Evolutionary conservation across 2,888 invertebrate genomes (phyloP).

Genomic region (Dicyrtoma fusca): DNA sequence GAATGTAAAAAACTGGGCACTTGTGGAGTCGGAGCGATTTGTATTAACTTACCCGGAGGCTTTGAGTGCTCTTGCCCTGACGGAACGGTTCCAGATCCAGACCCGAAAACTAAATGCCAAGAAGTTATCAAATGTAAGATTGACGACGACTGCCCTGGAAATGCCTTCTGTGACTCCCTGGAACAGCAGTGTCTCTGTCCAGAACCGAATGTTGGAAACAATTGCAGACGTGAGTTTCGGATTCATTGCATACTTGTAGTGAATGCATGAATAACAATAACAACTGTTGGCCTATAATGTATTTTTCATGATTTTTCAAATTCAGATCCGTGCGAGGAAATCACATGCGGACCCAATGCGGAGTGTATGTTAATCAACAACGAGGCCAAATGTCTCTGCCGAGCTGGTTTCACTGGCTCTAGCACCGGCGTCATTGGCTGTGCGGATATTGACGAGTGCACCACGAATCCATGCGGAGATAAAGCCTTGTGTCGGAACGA

Average conservation of each 20-base stretch:
- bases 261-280: no score
- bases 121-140: constrained; percentile 77
- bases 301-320: constrained; percentile 35
- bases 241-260: no score
- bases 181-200: constrained; percentile 82
- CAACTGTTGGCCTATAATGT: background rate
- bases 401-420: constrained; percentile 77
- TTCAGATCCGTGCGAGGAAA: constrained; percentile 88
- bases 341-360: constrained; percentile 82
- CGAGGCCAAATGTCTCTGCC: constrained; percentile 81
- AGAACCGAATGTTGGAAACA: constrained; percentile 87
- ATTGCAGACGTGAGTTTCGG: constrained; percentile 87
- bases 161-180: constrained; percentile 75
- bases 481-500: constrained; percentile 89
- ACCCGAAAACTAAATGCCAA: constrained; percentile 78
- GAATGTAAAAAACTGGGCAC: constrained; percentile 74
- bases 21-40: constrained; percentile 81
- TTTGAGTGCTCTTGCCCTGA: constrained; percentile 80
- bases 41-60: constrained; percentile 76
- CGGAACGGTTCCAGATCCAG: constrained; percentile 80
- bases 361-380: constrained; percentile 85
- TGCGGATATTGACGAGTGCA: constrained; percentile 87
- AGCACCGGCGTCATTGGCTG: constrained; percentile 71
- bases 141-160: constrained; percentile 83
- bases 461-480: constrained; percentile 75